phyloP scores from a whole-genome alignment of 2,113 vertebrate species.

The Lasiurus borealis region DNA sequence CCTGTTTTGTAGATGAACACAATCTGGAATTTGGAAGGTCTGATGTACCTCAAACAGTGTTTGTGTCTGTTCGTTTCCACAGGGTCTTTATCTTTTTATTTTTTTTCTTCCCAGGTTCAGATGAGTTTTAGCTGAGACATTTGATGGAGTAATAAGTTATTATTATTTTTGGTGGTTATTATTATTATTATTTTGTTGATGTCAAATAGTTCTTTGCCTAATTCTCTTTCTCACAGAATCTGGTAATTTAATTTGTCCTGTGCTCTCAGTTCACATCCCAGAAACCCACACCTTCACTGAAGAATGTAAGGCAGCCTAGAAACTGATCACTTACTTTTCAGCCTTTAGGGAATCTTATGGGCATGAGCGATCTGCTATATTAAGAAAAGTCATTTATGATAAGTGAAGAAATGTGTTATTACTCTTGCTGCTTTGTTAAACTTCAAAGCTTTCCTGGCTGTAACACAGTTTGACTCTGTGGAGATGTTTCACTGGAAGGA shows the following conservation, averaged over 20 bases:
- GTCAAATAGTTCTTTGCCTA: neutral
- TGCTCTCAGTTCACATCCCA: neutral
- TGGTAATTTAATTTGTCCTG: neutral
- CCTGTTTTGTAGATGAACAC: neutral
- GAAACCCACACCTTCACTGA: neutral
- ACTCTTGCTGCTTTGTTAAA: conserved; percentile 26
- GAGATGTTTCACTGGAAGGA: conserved; percentile 39
- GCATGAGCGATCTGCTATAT: conserved; percentile 20
- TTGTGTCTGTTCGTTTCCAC: conserved; percentile 3
- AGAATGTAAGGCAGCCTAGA: neutral
- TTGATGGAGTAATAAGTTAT: neutral
- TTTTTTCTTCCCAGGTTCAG: neutral
- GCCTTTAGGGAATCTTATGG: neutral
- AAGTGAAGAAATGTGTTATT: conserved; percentile 41
- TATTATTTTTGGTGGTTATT: neutral
- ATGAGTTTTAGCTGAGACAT: conserved; percentile 47
- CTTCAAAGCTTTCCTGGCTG: conserved; percentile 38
- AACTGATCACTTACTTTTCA: conserved; percentile 1
- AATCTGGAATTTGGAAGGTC: neutral
- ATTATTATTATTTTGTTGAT: conserved; percentile 31
- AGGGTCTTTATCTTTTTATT: neutral
- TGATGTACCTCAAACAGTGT: neutral
- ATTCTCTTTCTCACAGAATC: conserved; percentile 1
- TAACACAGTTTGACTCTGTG: conserved; percentile 19
- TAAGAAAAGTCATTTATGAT: conserved; percentile 27